A percentile compares a stretch with the other conserved stretches of the same genome.
phyloP scores from a whole-genome alignment of 2,888 invertebrate genomes.

The Cyclophora punctaria region DNA sequence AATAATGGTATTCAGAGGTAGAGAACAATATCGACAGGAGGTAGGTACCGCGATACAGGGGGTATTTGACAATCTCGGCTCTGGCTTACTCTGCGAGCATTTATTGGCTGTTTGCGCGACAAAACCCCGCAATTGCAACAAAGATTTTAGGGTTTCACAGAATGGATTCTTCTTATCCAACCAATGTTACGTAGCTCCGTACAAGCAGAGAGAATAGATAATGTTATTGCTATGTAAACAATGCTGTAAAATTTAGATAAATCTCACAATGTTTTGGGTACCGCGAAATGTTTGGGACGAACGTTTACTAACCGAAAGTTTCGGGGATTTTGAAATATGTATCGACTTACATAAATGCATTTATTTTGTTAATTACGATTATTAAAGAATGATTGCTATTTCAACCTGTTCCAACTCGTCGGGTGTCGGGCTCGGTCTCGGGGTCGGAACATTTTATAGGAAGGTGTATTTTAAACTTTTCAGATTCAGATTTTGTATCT shows the following conservation, averaged over 20 bases:
- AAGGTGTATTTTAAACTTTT: too few species aligned
- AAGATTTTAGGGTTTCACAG: constrained; percentile 45
- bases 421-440: too few species aligned
- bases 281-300: constrained; percentile 21
- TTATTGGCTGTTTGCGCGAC: constrained; percentile 47
- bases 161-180: constrained; percentile 48
- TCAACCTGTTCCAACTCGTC: too few species aligned
- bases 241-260: constrained; percentile 37
- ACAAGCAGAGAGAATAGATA: constrained; percentile 38
- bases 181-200: constrained; percentile 31
- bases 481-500: too few species aligned
- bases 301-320: constrained; percentile 14
- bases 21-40: constrained; percentile 35
- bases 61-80: constrained; percentile 31
- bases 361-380: too few species aligned
- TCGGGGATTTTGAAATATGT: not conserved
- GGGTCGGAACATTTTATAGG: too few species aligned
- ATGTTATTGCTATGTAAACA: constrained; percentile 39
- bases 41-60: constrained; percentile 1
- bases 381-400: too few species aligned
- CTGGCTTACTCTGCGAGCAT: constrained; percentile 41
- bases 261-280: constrained; percentile 31
- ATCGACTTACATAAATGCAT: too few species aligned
- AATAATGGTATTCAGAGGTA: constrained; percentile 20
- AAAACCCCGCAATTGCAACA: constrained; percentile 45